Evolutionary conservation across 2,888 invertebrate genomes (phyloP).

Genomic region (Ditula angustiorana): DNA sequence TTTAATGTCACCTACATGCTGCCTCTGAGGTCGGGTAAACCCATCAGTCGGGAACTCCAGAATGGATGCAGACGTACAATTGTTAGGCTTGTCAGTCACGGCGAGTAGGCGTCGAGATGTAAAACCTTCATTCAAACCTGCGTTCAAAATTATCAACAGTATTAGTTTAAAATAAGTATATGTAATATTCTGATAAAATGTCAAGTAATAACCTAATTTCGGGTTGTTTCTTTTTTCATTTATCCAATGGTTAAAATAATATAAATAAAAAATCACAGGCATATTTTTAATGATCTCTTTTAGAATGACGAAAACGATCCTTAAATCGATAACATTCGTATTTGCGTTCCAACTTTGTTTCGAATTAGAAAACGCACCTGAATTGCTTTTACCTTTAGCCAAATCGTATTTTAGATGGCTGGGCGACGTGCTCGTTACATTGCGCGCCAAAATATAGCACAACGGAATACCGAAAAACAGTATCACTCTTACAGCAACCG

Average conservation of each 20-base stretch:
- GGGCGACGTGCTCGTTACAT: constrained; percentile 15
- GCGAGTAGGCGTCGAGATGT: constrained; percentile 61
- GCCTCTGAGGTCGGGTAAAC: constrained; percentile 87
- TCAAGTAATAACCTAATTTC: too few species aligned
- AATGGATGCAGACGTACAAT: constrained; percentile 91
- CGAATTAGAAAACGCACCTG: too few species aligned
- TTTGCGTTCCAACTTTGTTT: too few species aligned
- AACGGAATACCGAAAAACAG: constrained; percentile 68
- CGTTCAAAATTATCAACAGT: neutral
- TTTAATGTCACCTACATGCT: constrained; percentile 61
- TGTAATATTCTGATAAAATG: too few species aligned
- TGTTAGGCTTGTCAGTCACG: constrained; percentile 66
- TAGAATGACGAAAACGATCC: too few species aligned
- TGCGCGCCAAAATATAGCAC: constrained; percentile 57
- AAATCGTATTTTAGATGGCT: neutral
- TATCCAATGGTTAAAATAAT: too few species aligned
- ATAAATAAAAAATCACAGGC: too few species aligned
- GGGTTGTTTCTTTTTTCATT: too few species aligned
- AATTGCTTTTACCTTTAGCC: constrained; percentile 21
- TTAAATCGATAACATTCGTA: too few species aligned
- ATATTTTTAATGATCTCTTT: too few species aligned
- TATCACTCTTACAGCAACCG: constrained; percentile 64
- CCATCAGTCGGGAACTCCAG: constrained; percentile 92
- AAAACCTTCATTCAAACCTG: constrained; percentile 31
- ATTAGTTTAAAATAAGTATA: too few species aligned